Evolutionary conservation across 2,797 vertebrate species (phyloP), one percentile per base, ranked within the genome.

Genomic region (Acipenser transmontanus): DNA sequence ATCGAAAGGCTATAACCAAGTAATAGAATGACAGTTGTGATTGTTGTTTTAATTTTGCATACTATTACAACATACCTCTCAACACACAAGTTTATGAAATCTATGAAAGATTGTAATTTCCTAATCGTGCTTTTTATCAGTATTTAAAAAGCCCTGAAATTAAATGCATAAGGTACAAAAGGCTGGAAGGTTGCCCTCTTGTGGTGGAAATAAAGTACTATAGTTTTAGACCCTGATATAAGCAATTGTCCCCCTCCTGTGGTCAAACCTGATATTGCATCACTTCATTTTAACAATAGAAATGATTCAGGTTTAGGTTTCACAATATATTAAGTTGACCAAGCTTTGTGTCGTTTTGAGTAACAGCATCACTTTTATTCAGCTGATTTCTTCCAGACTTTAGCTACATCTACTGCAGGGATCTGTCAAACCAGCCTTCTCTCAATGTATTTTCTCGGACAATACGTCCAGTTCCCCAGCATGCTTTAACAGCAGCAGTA

Each of bases 391-490:
- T 63, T 61, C 49, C 60, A 47, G 51, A 34, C 4, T 34, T 34
- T 34, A 34, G 34, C 49, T 7, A 17, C 64, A 63, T 70, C 63
- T 70, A 50, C 52, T 48, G 61, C 17, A 51, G 20, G 61, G 60
- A 70, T 70, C 69, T 57, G 61, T 66, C 61, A 70, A 67, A 70
- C 63, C 49, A 63, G 60, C 68, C 69, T 69, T 85, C 80, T 82
- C 76, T 78, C 71, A 74, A 71, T 78, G 75, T 71, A 81, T 85
- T 82, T 83, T 70, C 73, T 74, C 74, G 74, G 82, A 80, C 80
- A 81, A 84, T 79, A 80, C 82, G 79, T 83, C 78, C 76, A 77
- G 78, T 77, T 80, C 78, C 72, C 76, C 82, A 74, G 77, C 71
- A 12, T 70, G 68, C 72, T 73, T 80, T 76, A 67, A 69, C 73